Evolutionary conservation across 35 echinoderm and acorn worm species (phyloP).

Genomic region (Strongylocentrotus purpuratus): DNA sequence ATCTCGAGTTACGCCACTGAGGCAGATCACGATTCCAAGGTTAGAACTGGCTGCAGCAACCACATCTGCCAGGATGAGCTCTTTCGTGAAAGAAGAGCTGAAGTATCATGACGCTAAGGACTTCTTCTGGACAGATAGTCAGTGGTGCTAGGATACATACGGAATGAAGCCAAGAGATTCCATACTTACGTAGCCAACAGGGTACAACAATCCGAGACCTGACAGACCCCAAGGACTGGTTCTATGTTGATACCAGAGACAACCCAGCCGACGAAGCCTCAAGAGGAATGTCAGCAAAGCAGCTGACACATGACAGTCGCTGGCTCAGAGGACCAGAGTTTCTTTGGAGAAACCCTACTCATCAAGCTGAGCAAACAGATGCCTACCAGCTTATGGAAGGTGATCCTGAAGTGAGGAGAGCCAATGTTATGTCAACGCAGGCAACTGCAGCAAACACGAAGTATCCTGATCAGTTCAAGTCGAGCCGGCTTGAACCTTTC

Average conservation of each 20-base stretch:
- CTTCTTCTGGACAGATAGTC: slow-evolving; percentile 62
- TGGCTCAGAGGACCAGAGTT: slow-evolving; percentile 67
- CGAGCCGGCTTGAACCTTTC: slow-evolving; percentile 33
- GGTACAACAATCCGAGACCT: slow-evolving; percentile 56
- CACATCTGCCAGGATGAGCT: slow-evolving; percentile 49
- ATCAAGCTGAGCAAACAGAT: too few relatives aligned
- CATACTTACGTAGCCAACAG: slow-evolving; percentile 36
- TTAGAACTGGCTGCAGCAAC: slow-evolving; percentile 66
- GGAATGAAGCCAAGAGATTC: background rate
- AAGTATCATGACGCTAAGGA: background rate
- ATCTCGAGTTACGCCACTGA: slow-evolving; percentile 63
- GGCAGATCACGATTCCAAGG: slow-evolving; percentile 61
- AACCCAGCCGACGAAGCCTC: slow-evolving; percentile 77
- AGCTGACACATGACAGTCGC: slow-evolving; percentile 19
- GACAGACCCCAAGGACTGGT: slow-evolving; percentile 56
- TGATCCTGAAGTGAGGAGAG: slow-evolving; percentile 43
- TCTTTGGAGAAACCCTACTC: slow-evolving; percentile 44
- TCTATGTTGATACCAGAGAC: slow-evolving; percentile 44
- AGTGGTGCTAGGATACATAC: slow-evolving; percentile 55
- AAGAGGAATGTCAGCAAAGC: slow-evolving; percentile 51
- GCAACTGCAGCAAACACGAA: too few relatives aligned
- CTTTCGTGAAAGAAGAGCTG: slow-evolving; percentile 7
- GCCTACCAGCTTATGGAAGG: background rate
- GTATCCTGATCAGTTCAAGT: slow-evolving; percentile 37
- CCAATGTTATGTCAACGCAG: background rate